Percentiles rank a stretch among this genome's conserved stretches.
Conservation (phyloP, 2,797 vertebrate genomes). For the Propithecus perrieri region DNA sequence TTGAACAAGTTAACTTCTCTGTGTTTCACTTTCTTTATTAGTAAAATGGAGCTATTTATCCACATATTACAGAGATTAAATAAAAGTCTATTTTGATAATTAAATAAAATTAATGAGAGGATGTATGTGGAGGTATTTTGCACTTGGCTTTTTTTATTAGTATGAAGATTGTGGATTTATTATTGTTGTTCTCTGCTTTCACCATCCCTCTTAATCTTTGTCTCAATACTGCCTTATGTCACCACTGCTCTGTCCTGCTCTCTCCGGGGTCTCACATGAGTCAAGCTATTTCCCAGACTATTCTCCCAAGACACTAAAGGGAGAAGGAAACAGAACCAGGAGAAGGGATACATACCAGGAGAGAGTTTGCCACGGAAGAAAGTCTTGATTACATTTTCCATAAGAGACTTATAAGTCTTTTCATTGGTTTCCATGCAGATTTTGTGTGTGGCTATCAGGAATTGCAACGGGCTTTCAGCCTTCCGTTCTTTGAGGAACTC, state of each 20-base stretch:
- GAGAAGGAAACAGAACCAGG: not conserved
- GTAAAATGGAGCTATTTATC: not conserved
- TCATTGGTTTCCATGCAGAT: constrained; percentile 53
- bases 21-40: not conserved
- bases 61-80: not conserved
- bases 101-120: not conserved
- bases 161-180: not conserved
- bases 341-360: constrained; percentile 71
- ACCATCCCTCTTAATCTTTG: not conserved
- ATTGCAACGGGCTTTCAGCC: constrained; percentile 64
- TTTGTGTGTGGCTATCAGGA: constrained; percentile 78
- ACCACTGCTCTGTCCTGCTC: not conserved
- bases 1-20: not conserved
- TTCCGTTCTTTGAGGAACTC: constrained; percentile 77
- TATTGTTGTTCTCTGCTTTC: not conserved
- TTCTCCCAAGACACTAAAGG: not conserved
- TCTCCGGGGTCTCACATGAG: not conserved
- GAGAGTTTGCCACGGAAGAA: constrained; percentile 66
- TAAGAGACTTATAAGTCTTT: not conserved
- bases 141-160: not conserved
- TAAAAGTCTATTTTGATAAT: not conserved
- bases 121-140: not conserved
- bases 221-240: not conserved
- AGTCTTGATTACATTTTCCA: constrained; percentile 70
- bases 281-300: not conserved